Evolutionary conservation across 2,797 vertebrate genomes (phyloP).

Genomic region (Takifugu ocellatus): DNA sequence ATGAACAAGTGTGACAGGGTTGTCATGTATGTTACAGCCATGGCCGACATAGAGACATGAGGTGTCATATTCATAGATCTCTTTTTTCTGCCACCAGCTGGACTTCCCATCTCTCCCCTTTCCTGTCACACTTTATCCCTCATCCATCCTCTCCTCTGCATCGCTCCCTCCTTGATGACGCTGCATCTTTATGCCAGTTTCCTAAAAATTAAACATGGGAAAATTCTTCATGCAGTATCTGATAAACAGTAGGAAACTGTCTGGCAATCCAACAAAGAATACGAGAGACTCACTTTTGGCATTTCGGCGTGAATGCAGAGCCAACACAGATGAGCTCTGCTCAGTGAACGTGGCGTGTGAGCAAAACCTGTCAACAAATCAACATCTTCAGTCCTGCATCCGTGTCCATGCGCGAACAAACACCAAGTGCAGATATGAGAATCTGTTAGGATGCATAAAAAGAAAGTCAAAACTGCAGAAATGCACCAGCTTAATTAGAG

Average conservation of each 20-base stretch:
- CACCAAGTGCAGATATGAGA: too few species aligned
- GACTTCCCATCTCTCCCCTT: slow-evolving; percentile 62
- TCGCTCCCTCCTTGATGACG: neutral
- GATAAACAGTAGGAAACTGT: neutral
- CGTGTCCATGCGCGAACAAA: neutral
- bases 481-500: too few species aligned
- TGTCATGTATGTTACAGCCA: slow-evolving; percentile 77
- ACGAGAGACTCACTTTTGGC: neutral
- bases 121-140: slow-evolving; percentile 58
- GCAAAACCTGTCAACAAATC: neutral
- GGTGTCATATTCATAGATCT: slow-evolving; percentile 91
- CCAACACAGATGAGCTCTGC: too few species aligned
- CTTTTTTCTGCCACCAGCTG: slow-evolving; percentile 70
- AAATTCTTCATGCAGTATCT: neutral
- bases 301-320: too few species aligned
- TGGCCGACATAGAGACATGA: slow-evolving; percentile 76
- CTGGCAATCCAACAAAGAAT: slow-evolving; percentile 1
- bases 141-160: slow-evolving; percentile 12
- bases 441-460: too few species aligned
- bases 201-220: neutral
- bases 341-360: too few species aligned
- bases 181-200: neutral
- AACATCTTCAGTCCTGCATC: slow-evolving; percentile 3
- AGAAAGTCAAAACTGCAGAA: too few species aligned
- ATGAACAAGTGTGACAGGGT: slow-evolving; percentile 83